A percentile compares a stretch with the other conserved stretches of the same genome.
phyloP scores from a whole-genome alignment of 1,140 invertebrate species.

The Drosophila bifasciata region DNA sequence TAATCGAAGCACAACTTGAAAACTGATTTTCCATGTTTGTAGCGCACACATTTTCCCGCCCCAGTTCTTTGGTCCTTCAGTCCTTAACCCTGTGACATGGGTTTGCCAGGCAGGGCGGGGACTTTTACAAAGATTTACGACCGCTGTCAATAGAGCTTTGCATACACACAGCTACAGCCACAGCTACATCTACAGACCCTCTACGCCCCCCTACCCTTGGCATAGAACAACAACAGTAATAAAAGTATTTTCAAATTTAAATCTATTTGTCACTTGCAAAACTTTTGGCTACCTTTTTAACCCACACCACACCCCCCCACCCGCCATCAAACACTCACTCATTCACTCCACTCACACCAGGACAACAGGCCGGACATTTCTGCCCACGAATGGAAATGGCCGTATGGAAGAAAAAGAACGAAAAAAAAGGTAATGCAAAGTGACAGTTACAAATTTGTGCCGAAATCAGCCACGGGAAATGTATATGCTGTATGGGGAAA shows the following conservation, averaged over 20 bases:
- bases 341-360: slow-evolving; percentile 23
- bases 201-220: background rate
- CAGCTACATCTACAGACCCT: slow-evolving; percentile 12
- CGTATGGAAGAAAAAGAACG: no score
- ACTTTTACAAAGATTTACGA: slow-evolving; percentile 76
- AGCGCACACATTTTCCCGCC: slow-evolving; percentile 41
- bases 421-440: slow-evolving; percentile 60
- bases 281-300: slow-evolving; percentile 72
- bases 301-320: background rate
- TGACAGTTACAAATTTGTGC: slow-evolving; percentile 79
- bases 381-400: slow-evolving; percentile 14
- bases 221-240: slow-evolving; percentile 35
- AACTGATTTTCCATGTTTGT: slow-evolving; percentile 69
- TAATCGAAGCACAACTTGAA: slow-evolving; percentile 33
- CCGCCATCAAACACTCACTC: slow-evolving; percentile 29
- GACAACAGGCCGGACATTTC: slow-evolving; percentile 40
- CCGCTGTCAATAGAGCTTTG: slow-evolving; percentile 81
- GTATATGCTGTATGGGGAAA: slow-evolving; percentile 18
- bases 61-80: no score
- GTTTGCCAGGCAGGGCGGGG: slow-evolving; percentile 37
- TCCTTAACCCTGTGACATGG: slow-evolving; percentile 58
- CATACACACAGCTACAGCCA: slow-evolving; percentile 57
- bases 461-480: slow-evolving; percentile 64
- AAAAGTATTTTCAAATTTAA: slow-evolving; percentile 81
- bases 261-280: slow-evolving; percentile 82